phyloP scores from a whole-genome alignment of 2,797 vertebrate species.

The Mus minutoides region DNA sequence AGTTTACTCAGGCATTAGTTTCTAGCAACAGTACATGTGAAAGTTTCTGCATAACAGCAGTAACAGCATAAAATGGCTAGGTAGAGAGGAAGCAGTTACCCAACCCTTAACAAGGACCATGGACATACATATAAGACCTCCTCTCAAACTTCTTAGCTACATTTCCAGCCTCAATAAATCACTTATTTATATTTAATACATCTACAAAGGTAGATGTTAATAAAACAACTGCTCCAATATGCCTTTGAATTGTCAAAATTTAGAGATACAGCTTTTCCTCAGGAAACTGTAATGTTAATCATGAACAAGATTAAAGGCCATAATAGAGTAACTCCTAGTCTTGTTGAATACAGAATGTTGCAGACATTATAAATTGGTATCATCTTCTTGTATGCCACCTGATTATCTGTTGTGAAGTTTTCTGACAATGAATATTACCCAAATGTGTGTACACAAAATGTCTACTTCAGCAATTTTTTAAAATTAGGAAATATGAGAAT shows the following conservation, averaged over 20 bases:
- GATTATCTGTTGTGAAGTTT: too few relatives aligned
- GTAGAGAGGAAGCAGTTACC: not conserved
- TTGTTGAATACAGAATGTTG: too few relatives aligned
- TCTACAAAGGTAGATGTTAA: not conserved
- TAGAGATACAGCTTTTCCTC: not conserved
- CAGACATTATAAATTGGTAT: not conserved
- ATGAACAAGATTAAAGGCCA: not conserved
- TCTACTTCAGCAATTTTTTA: not conserved
- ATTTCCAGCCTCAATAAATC: not conserved
- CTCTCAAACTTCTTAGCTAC: not conserved
- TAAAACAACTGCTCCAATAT: not conserved
- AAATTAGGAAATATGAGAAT: not conserved
- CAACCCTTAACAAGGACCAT: not conserved
- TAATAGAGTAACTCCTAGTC: not conserved
- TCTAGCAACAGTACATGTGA: not conserved
- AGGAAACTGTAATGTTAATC: not conserved
- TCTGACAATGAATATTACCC: not conserved
- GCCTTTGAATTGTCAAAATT: slow-evolving; percentile 16
- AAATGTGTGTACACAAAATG: not conserved
- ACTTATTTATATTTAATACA: not conserved
- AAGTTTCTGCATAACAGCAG: not conserved
- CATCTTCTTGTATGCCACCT: not conserved
- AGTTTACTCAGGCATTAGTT: not conserved
- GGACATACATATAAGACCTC: too few relatives aligned
- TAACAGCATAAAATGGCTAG: not conserved